phyloP scores from a whole-genome alignment of 2,797 vertebrate species.

The Crax fasciolata region DNA sequence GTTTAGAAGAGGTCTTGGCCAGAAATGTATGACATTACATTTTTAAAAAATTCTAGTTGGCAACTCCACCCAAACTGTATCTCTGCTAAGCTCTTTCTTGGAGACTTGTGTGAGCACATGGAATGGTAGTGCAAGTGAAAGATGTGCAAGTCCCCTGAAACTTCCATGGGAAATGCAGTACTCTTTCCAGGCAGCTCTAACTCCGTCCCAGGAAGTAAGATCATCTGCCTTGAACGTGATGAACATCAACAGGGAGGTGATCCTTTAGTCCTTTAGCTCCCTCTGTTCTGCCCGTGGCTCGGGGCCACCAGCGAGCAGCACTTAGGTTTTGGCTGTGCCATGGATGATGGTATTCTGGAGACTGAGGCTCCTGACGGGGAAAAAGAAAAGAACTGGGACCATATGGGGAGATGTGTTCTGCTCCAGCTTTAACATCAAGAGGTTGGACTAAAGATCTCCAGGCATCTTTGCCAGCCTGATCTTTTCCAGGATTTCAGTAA shows the following conservation, averaged over 20 bases:
- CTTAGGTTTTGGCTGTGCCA: neutral
- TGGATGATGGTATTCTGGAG: neutral
- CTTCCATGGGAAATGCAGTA: neutral
- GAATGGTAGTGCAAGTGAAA: neutral
- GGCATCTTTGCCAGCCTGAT: neutral
- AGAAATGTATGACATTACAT: neutral
- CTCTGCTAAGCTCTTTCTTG: neutral
- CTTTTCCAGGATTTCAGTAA: neutral
- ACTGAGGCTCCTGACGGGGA: neutral
- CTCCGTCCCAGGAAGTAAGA: neutral
- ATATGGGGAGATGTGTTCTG: fast-evolving
- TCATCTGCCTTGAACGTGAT: neutral
- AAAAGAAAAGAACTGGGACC: neutral
- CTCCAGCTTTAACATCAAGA: neutral
- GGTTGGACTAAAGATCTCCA: neutral
- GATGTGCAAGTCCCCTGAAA: neutral
- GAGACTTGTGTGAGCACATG: neutral
- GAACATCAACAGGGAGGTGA: neutral
- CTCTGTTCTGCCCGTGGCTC: fast-evolving
- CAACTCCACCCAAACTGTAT: neutral
- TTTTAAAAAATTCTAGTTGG: neutral
- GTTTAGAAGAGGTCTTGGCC: neutral
- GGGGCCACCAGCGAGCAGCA: fast-evolving
- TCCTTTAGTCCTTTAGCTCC: neutral
- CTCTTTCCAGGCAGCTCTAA: neutral